phyloP scores from a whole-genome alignment of 2,888 invertebrate species.

The Lucinisca nassula region DNA sequence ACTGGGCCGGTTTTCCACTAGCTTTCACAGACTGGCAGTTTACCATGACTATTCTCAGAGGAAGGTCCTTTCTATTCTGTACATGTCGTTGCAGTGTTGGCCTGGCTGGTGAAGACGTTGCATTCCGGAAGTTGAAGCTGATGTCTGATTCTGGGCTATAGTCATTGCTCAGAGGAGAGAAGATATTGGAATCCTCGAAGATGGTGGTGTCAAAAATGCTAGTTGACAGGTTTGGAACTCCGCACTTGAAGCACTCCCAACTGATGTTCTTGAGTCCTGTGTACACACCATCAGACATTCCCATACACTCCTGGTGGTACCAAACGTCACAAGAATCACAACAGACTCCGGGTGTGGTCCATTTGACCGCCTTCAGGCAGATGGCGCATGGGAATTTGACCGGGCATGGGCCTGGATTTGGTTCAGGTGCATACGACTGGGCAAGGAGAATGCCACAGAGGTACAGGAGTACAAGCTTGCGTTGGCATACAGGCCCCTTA shows the following conservation, averaged over 20 bases:
- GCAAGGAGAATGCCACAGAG: not conserved
- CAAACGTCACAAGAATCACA: not conserved
- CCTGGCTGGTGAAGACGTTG: too few species aligned
- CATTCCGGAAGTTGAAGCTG: too few species aligned
- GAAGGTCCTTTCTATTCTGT: not conserved
- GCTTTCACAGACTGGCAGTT: not conserved
- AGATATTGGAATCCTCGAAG: not conserved
- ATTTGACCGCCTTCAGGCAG: not conserved
- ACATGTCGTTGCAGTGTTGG: too few species aligned
- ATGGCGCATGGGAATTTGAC: too few species aligned
- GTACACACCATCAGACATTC: not conserved
- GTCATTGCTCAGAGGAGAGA: not conserved
- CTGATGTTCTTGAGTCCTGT: not conserved
- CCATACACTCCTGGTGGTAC: not conserved
- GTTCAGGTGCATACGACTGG: not conserved
- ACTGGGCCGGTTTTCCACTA: not conserved
- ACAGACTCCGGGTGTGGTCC: not conserved
- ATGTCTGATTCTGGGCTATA: not conserved
- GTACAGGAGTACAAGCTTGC: not conserved
- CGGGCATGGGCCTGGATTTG: constrained; percentile 5
- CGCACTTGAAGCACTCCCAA: not conserved
- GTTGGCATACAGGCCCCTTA: not conserved
- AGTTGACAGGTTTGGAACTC: not conserved
- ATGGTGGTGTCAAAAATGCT: not conserved
- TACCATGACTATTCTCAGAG: not conserved